Conservation (phyloP, 92 coral and sea anemone genomes). For the Palythoa grandis region DNA sequence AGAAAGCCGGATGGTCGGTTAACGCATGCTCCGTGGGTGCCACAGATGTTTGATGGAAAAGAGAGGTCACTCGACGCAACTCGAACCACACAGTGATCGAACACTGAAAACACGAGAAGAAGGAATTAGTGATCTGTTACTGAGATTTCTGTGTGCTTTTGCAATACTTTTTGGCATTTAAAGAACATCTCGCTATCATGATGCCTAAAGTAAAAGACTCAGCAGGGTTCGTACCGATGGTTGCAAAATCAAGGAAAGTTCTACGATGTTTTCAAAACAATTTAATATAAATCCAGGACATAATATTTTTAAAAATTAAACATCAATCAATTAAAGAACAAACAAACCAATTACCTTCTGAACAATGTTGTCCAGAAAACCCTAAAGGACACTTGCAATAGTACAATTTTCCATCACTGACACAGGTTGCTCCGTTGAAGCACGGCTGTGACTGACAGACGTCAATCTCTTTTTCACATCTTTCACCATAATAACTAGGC, state of each 20-base stretch:
- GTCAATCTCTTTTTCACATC: constrained; percentile 73
- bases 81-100: constrained; percentile 80
- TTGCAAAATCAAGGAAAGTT: too few species aligned
- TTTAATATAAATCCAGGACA: too few species aligned
- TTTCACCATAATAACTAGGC: constrained; percentile 59
- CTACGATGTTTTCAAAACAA: too few species aligned
- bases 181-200: too few species aligned
- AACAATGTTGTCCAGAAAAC: constrained; percentile 66
- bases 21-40: constrained; percentile 70
- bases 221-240: too few species aligned
- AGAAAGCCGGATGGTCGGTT: constrained; percentile 73
- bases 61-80: constrained; percentile 76
- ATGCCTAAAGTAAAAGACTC: too few species aligned
- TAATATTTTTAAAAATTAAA: too few species aligned
- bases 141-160: neutral
- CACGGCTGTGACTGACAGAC: constrained; percentile 81
- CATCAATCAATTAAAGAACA: too few species aligned
- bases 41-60: constrained; percentile 85
- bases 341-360: constrained; percentile 50
- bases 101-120: constrained; percentile 39
- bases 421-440: constrained; percentile 71
- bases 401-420: constrained; percentile 58
- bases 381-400: constrained; percentile 77
- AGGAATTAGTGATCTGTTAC: neutral
- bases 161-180: too few species aligned